Evolutionary conservation across 2,113 vertebrate species (phyloP).

Genomic region (Python bivittatus): DNA sequence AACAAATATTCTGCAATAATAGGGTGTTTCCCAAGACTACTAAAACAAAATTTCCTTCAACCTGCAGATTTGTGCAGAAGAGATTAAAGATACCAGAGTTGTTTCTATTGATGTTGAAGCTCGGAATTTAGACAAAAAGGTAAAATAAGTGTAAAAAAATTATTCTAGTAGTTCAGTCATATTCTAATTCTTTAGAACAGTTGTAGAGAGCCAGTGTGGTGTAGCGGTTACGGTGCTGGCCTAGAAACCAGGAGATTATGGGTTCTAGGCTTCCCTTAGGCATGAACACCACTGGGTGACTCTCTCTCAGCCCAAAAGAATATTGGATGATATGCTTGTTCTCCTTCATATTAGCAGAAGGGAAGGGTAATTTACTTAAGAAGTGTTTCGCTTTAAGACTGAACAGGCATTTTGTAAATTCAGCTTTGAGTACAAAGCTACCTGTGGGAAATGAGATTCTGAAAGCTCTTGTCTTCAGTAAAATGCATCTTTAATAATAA

Average conservation of each 20-base stretch:
- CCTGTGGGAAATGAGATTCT: background rate
- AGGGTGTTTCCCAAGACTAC: background rate
- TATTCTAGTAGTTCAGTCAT: background rate
- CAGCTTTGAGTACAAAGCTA: too few relatives aligned
- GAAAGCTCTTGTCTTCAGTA: background rate
- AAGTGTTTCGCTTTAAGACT: too few relatives aligned
- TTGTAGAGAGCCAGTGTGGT: too few relatives aligned
- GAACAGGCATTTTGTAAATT: too few relatives aligned
- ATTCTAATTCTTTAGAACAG: background rate
- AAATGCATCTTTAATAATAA: too few relatives aligned
- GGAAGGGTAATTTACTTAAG: background rate
- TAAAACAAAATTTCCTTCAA: background rate
- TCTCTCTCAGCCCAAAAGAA: too few relatives aligned
- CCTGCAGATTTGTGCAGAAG: constrained; percentile 85
- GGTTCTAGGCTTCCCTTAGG: too few relatives aligned
- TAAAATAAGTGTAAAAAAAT: constrained; percentile 46
- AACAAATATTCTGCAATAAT: background rate
- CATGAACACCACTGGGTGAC: too few relatives aligned
- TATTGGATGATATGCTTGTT: background rate
- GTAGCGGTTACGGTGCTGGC: too few relatives aligned
- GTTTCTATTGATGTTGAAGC: constrained; percentile 86
- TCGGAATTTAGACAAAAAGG: constrained; percentile 91
- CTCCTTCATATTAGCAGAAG: background rate
- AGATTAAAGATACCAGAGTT: constrained; percentile 86
- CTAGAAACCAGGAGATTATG: too few relatives aligned